Evolutionary conservation across 2,797 vertebrate species (phyloP).

Genomic region (Pelodytes ibericus): DNA sequence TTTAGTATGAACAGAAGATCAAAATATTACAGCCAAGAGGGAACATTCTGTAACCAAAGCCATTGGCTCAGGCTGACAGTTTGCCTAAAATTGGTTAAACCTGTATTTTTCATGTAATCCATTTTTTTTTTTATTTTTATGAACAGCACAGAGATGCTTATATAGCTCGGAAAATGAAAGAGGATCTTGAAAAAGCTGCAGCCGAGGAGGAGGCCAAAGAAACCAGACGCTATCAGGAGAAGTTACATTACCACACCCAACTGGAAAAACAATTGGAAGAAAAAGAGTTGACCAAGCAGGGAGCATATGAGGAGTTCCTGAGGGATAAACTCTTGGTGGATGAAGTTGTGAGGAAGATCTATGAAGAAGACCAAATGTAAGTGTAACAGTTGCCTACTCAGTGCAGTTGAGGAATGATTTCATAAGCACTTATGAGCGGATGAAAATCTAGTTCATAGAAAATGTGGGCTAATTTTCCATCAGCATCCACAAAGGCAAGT

Average conservation of each 20-base stretch:
- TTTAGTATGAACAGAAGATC: too few relatives aligned
- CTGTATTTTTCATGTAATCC: too few relatives aligned
- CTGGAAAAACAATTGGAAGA: slow-evolving; percentile 87
- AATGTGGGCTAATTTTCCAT: too few relatives aligned
- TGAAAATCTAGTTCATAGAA: too few relatives aligned
- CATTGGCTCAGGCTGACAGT: too few relatives aligned
- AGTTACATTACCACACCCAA: slow-evolving; percentile 75
- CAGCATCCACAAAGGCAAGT: too few relatives aligned
- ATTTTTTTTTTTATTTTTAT: background rate
- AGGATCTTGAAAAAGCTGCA: slow-evolving; percentile 67
- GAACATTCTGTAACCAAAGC: background rate
- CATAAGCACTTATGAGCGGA: too few relatives aligned
- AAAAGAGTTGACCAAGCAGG: slow-evolving; percentile 79
- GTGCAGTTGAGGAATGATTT: background rate
- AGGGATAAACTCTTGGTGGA: slow-evolving; percentile 92
- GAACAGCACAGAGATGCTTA: slow-evolving; percentile 81
- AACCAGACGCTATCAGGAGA: slow-evolving; percentile 70
- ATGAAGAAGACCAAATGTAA: slow-evolving; percentile 90
- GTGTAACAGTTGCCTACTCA: slow-evolving; percentile 48
- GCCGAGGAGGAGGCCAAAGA: slow-evolving; percentile 74
- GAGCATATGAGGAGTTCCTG: slow-evolving; percentile 87
- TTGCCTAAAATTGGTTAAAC: too few relatives aligned
- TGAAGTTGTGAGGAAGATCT: slow-evolving; percentile 90
- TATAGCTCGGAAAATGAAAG: slow-evolving; percentile 74
- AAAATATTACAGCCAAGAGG: background rate